phyloP scores from a whole-genome alignment of 2,888 invertebrate genomes.

The Eurois occulta region DNA sequence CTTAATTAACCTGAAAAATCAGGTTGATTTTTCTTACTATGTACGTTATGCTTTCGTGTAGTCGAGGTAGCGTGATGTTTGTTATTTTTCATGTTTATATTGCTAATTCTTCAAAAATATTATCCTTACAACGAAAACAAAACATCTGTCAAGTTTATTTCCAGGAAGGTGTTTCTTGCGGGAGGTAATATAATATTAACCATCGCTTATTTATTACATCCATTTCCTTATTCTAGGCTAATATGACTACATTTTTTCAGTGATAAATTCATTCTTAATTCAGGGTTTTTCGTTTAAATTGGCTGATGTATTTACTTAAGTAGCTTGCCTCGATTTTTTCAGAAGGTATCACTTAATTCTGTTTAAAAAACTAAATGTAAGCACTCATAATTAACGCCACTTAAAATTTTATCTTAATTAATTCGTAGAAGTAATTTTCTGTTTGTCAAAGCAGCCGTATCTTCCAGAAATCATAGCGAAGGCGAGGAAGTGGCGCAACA shows the following conservation, averaged over 20 bases:
- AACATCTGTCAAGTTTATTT: not conserved
- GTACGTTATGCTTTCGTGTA: not conserved
- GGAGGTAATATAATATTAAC: constrained; percentile 2
- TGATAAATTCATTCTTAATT: not conserved
- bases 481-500: constrained; percentile 34
- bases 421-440: constrained; percentile 36
- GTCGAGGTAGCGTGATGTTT: not conserved
- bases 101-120: not conserved
- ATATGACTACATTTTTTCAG: not conserved
- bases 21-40: not conserved
- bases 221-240: constrained; percentile 1
- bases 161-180: not conserved
- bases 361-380: not conserved
- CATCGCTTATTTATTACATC: not conserved
- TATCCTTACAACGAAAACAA: not conserved
- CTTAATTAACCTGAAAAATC: not conserved
- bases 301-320: too few species aligned
- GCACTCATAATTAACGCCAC: not conserved
- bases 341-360: not conserved
- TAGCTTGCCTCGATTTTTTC: not conserved
- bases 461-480: constrained; percentile 18
- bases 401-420: constrained; percentile 47
- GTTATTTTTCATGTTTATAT: not conserved
- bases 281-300: not conserved
- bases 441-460: constrained; percentile 45